Evolutionary conservation across 2,888 invertebrate genomes (phyloP).

Genomic region (Lepidonotus clava): DNA sequence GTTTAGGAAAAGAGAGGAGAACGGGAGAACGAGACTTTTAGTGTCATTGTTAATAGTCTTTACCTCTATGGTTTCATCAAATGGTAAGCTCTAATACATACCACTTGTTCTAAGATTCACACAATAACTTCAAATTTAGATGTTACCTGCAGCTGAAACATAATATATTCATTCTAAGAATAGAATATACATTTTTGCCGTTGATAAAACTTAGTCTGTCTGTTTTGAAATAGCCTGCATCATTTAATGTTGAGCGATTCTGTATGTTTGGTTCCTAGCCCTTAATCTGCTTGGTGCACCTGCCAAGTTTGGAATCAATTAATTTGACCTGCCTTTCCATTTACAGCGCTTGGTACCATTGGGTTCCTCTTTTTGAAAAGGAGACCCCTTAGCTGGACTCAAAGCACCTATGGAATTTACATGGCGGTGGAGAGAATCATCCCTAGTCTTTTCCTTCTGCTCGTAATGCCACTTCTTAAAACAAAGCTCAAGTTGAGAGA

Average conservation of each 20-base stretch:
- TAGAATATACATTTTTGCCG: too few relatives aligned
- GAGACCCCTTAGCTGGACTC: conserved; percentile 19
- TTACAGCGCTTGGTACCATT: not conserved
- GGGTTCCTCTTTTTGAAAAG: conserved; percentile 2
- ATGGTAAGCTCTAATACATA: conserved; percentile 6
- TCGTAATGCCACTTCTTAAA: not conserved
- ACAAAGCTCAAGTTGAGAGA: not conserved
- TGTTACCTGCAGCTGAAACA: too few relatives aligned
- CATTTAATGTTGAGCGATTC: too few relatives aligned
- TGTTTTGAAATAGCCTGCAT: too few relatives aligned
- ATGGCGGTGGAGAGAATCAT: not conserved
- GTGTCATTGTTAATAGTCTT: not conserved
- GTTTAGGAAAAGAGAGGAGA: conserved; percentile 64
- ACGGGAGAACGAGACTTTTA: not conserved
- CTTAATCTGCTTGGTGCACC: too few relatives aligned
- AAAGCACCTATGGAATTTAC: not conserved
- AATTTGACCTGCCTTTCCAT: too few relatives aligned
- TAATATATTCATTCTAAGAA: too few relatives aligned
- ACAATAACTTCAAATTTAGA: too few relatives aligned
- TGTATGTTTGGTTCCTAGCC: too few relatives aligned
- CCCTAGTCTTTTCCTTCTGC: not conserved
- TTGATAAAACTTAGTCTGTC: too few relatives aligned
- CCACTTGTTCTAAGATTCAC: not conserved
- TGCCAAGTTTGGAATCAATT: too few relatives aligned
- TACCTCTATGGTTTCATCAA: not conserved